A percentile compares a stretch with the other conserved stretches of the same genome.
These are phyloP conservation scores for Chanos chanos DNA, from an alignment of 2,797 vertebrate genomes.

Conservation along the genomic window DNA sequence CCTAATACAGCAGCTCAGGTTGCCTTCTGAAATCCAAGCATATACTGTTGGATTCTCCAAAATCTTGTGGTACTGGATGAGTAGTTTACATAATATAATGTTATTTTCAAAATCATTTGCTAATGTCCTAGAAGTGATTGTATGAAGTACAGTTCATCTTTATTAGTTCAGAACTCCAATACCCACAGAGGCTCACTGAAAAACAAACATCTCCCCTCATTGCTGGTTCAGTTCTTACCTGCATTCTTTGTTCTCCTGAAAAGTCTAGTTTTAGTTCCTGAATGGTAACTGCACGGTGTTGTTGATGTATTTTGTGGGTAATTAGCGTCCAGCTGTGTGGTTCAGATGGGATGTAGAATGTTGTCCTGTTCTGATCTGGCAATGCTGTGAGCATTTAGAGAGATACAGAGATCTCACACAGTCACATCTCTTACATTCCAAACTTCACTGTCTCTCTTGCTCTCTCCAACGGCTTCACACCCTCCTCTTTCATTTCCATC, in stretches of 20 bases:
- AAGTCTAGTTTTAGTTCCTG: not conserved
- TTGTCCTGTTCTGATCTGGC: constrained; percentile 3
- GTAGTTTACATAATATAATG: too few relatives aligned
- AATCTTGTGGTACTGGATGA: too few relatives aligned
- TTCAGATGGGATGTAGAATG: not conserved
- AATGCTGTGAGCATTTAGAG: not conserved
- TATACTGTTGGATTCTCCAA: too few relatives aligned
- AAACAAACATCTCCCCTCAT: too few relatives aligned
- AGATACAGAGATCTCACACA: not conserved
- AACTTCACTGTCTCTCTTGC: not conserved
- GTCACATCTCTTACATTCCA: not conserved
- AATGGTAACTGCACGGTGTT: not conserved
- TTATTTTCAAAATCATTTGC: too few relatives aligned
- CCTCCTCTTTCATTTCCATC: not conserved
- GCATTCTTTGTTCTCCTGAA: not conserved
- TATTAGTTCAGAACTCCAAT: too few relatives aligned
- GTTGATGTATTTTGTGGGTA: too few relatives aligned
- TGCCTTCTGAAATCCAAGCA: too few relatives aligned
- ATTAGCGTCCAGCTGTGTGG: not conserved
- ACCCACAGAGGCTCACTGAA: not conserved
- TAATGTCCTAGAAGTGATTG: too few relatives aligned
- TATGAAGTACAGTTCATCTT: too few relatives aligned
- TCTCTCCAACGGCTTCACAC: not conserved
- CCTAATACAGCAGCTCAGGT: too few relatives aligned
- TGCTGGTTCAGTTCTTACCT: constrained; percentile 26